Base-by-base conservation (phyloP, 2,113 vertebrate species). In the Gallinago media region DNA sequence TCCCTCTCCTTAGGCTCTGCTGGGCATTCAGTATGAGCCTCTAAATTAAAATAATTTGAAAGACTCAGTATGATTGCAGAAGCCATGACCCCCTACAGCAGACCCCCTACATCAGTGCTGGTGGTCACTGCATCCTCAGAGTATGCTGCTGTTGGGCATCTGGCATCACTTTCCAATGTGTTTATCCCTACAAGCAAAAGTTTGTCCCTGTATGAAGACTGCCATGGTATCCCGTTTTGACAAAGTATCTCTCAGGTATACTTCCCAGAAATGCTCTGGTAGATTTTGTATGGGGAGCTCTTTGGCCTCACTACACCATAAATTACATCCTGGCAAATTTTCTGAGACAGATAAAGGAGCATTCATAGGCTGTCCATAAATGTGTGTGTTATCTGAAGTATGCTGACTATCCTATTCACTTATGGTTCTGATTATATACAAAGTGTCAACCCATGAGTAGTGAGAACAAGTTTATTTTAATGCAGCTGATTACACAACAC, bases 391-490 rank as follows among this genome's bases (percentile, higher is more conserved):
- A 85, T 89, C 92, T 94, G 38, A 94, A 92, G 36, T 85, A 91
- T 88, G 89, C 67, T 10, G 10, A 23, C 58, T 86, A 79, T 92
- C 88, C 90, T 0, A 6, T 94, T 94, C 68, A 52, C 74, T 93
- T 94, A 75, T 56, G 68, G 61, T 55, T 90, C 66, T 94, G 90
- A 88, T 92, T 93, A 74, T 92, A 65, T 77, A 85, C 1, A 2
- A 83, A 85, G 65, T 80, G 90, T 87, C 83, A 91, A 83, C 32
- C 58, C 50, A 34, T 50, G 81, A 85, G 32, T 31, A 76, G 78
- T 80, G 82, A 71, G 90, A 95, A 83, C 67, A 93, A 83, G 63
- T 89, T 94, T 92, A 90, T 95, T 92, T 94, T 94, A 77, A 74
- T 76, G 50, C 32, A 92, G 42, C 38, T 55, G 47, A 74, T 95